These are phyloP conservation scores for Lepisosteus oculatus DNA, from an alignment of 2,113 vertebrate genomes.

Conservation along the genomic window DNA sequence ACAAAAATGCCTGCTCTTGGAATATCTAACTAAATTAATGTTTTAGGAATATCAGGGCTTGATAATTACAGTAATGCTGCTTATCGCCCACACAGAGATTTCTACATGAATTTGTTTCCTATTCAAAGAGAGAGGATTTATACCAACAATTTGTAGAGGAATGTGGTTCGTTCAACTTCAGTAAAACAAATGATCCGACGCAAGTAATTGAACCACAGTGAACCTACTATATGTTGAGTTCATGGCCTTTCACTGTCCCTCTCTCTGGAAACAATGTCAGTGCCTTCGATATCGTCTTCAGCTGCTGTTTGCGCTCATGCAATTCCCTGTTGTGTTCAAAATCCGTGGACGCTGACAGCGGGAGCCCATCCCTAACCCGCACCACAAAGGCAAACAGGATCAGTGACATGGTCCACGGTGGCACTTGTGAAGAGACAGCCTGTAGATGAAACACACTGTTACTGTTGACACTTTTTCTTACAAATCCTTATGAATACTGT, in stretches of 20 bases:
- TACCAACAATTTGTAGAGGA: no score
- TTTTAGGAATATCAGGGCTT: no score
- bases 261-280: slow-evolving; percentile 70
- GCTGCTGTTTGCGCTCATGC: slow-evolving; percentile 80
- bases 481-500: no score
- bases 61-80: no score
- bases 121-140: no score
- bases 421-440: slow-evolving; percentile 71
- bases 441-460: slow-evolving; percentile 30
- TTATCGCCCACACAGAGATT: no score
- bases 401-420: slow-evolving; percentile 82
- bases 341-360: slow-evolving; percentile 95
- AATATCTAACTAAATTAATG: no score
- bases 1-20: no score
- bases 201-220: not conserved
- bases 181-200: no score
- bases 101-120: no score
- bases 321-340: slow-evolving; percentile 82
- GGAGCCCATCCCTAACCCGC: slow-evolving; percentile 89
- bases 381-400: slow-evolving; percentile 93
- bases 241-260: slow-evolving; percentile 69
- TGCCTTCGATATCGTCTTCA: slow-evolving; percentile 72
- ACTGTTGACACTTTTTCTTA: not conserved
- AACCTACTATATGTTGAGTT: slow-evolving; percentile 83
- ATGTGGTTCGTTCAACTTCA: no score